phyloP scores from a whole-genome alignment of 2,113 vertebrate genomes.

The Anarrhichthys ocellatus region DNA sequence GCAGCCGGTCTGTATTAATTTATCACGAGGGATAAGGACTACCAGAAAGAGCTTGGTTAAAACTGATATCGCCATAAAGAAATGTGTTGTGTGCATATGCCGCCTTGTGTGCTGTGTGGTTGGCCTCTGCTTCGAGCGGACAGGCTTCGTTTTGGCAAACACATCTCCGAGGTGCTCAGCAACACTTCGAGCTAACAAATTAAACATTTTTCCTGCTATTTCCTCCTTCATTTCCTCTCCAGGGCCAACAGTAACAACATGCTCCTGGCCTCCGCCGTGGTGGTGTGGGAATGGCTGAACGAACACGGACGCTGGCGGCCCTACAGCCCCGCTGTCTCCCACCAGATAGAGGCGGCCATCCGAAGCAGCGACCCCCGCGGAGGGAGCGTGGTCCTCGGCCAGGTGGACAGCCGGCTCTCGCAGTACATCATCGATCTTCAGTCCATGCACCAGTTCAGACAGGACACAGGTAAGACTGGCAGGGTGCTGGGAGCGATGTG shows the following conservation, averaged over 20 bases:
- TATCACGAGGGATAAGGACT: not conserved
- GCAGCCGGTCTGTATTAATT: not conserved
- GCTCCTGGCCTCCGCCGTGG: slow-evolving; percentile 90
- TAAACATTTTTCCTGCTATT: not conserved
- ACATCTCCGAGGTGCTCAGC: not conserved
- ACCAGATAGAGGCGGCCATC: slow-evolving; percentile 92
- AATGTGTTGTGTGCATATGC: not conserved
- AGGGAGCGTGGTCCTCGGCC: slow-evolving; percentile 92
- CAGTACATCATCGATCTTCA: slow-evolving; percentile 93
- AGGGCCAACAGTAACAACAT: slow-evolving; percentile 81
- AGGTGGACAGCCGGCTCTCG: slow-evolving; percentile 89
- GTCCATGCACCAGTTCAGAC: slow-evolving; percentile 93
- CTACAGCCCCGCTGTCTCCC: slow-evolving; percentile 91
- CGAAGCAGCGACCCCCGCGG: slow-evolving; percentile 87
- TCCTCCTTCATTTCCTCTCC: not conserved
- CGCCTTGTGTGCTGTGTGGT: not conserved
- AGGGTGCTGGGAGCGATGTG: not conserved
- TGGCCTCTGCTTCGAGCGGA: slow-evolving; percentile 24
- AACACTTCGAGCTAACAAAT: not conserved
- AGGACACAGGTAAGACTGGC: slow-evolving; percentile 88
- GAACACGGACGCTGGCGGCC: slow-evolving; percentile 94
- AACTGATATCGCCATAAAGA: not conserved
- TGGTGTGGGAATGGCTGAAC: slow-evolving; percentile 96
- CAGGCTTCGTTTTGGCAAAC: slow-evolving; percentile 16
- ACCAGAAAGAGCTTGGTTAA: not conserved